phyloP scores from a whole-genome alignment of 2,797 vertebrate genomes.

The Anisognathus igniventris region DNA sequence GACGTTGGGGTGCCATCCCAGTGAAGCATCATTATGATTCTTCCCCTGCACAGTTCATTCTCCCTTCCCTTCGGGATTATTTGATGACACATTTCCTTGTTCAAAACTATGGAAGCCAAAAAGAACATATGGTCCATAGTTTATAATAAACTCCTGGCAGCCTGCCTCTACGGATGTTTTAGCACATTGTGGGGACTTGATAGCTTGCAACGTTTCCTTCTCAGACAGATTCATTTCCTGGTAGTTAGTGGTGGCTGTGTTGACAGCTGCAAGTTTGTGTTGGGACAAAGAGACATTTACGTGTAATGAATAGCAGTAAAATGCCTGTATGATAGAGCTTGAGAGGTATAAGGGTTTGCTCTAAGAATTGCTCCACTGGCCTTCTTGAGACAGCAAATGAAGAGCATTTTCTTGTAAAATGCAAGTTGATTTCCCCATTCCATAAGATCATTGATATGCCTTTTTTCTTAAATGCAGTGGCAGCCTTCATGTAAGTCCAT shows the following conservation, averaged over 20 bases:
- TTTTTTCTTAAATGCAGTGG: background rate
- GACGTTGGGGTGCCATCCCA: background rate
- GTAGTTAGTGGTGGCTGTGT: slow-evolving; percentile 49
- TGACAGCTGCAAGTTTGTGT: slow-evolving; percentile 52
- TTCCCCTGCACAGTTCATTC: background rate
- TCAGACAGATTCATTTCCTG: slow-evolving; percentile 62
- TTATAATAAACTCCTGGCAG: slow-evolving; percentile 58
- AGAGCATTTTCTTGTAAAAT: background rate
- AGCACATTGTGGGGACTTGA: slow-evolving; percentile 54
- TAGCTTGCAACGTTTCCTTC: slow-evolving; percentile 55
- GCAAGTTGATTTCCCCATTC: background rate
- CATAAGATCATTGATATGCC: background rate
- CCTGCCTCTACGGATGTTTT: slow-evolving; percentile 59
- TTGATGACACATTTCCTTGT: slow-evolving; percentile 60
- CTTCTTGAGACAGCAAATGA: background rate
- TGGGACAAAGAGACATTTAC: slow-evolving; percentile 44
- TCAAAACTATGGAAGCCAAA: slow-evolving; percentile 35
- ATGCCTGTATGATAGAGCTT: background rate
- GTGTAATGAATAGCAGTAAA: slow-evolving; percentile 36
- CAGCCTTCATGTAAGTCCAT: background rate
- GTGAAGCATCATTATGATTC: background rate
- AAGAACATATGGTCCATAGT: slow-evolving; percentile 52
- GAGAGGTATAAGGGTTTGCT: background rate
- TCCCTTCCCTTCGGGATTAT: background rate
- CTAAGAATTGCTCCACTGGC: background rate